These are phyloP conservation scores for Penaeus chinensis DNA, from an alignment of 1,140 invertebrate species.

Conservation along the genomic window DNA sequence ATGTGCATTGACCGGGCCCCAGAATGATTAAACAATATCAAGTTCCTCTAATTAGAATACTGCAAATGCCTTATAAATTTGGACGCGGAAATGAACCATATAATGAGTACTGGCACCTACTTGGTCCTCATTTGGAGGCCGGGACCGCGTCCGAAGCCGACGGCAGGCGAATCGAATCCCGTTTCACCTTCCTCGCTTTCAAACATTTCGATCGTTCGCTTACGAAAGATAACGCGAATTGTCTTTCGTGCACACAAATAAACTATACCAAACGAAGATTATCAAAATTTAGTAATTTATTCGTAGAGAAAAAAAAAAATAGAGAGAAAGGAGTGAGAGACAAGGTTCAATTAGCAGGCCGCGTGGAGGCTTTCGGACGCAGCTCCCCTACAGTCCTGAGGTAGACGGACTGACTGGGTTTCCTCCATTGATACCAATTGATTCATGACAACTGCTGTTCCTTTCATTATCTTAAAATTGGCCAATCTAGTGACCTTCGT, in stretches of 20 bases:
- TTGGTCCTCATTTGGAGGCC: slow-evolving; percentile 57
- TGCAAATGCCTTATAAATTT: too few species aligned
- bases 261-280: background rate
- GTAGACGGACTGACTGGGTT: slow-evolving; percentile 43
- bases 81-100: slow-evolving; percentile 32
- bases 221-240: too few species aligned
- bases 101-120: slow-evolving; percentile 41
- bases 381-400: slow-evolving; percentile 53
- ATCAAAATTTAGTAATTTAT: slow-evolving; percentile 5
- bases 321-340: background rate
- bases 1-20: too few species aligned
- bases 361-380: slow-evolving; percentile 26
- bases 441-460: slow-evolving; percentile 47
- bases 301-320: background rate
- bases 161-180: background rate
- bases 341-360: background rate
- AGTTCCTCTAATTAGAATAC: too few species aligned
- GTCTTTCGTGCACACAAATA: background rate
- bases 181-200: too few species aligned
- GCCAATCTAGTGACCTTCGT: slow-evolving; percentile 35
- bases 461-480: slow-evolving; percentile 56
- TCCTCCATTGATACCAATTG: slow-evolving; percentile 57
- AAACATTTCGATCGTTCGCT: too few species aligned
- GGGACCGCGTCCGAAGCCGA: slow-evolving; percentile 36
- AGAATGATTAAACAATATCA: too few species aligned